phyloP scores from a whole-genome alignment of 2,113 vertebrate genomes.

The Scophthalmus maximus region DNA sequence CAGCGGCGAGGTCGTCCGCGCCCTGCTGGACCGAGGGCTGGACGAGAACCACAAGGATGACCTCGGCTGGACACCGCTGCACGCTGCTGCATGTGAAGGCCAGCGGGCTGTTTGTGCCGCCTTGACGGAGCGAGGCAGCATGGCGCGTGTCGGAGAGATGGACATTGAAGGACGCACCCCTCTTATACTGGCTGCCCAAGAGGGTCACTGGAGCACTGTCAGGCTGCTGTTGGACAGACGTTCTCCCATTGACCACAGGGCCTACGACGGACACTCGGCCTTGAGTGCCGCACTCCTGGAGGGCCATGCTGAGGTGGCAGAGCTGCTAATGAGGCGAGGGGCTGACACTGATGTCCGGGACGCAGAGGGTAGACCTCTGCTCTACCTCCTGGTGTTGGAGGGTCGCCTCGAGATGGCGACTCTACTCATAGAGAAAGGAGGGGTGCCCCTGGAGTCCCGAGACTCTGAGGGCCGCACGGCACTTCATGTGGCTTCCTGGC shows the following conservation, averaged over 20 bases:
- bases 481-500: conserved; percentile 85
- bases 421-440: conserved; percentile 83
- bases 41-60: conserved; percentile 88
- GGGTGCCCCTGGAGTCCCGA: conserved; percentile 79
- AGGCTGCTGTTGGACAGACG: conserved; percentile 81
- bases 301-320: conserved; percentile 76
- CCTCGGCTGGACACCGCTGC: conserved; percentile 86
- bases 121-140: conserved; percentile 82
- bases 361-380: conserved; percentile 83
- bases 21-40: conserved; percentile 84
- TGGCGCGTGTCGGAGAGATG: conserved; percentile 82
- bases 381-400: conserved; percentile 85
- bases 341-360: conserved; percentile 83
- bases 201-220: conserved; percentile 81
- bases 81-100: conserved; percentile 85
- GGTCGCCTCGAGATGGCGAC: conserved; percentile 72
- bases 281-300: conserved; percentile 80
- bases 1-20: conserved; percentile 78
- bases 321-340: conserved; percentile 82
- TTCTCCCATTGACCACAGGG: conserved; percentile 81
- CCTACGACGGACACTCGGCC: conserved; percentile 83
- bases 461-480: conserved; percentile 85
- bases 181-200: conserved; percentile 85
- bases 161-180: conserved; percentile 84
- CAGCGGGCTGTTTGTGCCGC: conserved; percentile 80